Base-by-base conservation (phyloP, 1,140 invertebrate species). In the Eriocheir sinensis region DNA sequence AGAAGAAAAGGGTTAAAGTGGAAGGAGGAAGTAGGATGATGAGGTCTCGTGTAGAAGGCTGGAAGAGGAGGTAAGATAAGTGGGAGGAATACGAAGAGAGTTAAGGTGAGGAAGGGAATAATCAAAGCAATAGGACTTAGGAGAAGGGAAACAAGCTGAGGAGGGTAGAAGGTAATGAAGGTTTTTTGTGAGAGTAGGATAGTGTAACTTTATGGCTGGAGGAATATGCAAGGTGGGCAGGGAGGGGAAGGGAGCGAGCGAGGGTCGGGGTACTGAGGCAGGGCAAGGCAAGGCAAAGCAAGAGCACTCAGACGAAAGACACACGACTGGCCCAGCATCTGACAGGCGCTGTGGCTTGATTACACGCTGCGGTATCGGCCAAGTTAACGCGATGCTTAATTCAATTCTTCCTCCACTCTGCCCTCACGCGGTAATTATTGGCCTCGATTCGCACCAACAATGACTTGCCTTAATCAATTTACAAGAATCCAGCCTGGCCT, bases 401-500 rank as follows among this genome's bases (percentile, higher is more conserved):
- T 72, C 60, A 21, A 72, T 72, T 72, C 8, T 21, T 21, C 60
- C n/a, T n/a, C 60, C 27, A 72, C 60, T 21, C 21, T 72, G 60
- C 60, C 1, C n/a, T 21, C 60, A 72, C 21, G n/a, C 21, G 60
- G 60, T 72, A n/a, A 72, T 72, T 72, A 72, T 21, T n/a, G n/a
- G 60, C 21, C 60, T n/a, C 60, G 60, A 72, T 72, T 72, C 60
- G 60, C 60, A 72, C 60, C 60, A 27, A 72, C 60, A 72, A 72
- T 72, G 60, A 72, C 60, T 72, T n/a, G 60, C 60, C n/a, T 72
- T 72, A 72, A 72, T 72, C 60, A 72, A 72, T 72, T 72, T 72
- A 72, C 60, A 72, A n/a, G 60, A n/a, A 2, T 8, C 60, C 27
- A 72, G 60, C 27, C 17, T 72, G 60, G 60, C 60, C 60, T 72